Conservation (phyloP, 2,113 vertebrate genomes). For the Neotoma lepida region DNA sequence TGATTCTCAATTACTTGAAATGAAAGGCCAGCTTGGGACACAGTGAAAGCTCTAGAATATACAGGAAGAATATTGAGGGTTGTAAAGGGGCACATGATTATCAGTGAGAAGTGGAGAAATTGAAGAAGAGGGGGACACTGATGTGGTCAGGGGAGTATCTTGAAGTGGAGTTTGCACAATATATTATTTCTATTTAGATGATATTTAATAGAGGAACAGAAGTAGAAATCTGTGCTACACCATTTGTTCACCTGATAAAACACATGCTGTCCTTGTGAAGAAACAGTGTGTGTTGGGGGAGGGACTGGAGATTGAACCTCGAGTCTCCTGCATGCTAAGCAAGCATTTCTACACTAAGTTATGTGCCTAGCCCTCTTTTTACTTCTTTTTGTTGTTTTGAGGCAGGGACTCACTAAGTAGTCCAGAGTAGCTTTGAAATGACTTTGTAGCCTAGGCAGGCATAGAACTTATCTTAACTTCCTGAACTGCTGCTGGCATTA, state of each 20-base stretch:
- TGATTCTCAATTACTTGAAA: conserved; percentile 40
- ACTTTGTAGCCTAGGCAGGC: not conserved
- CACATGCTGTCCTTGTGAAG: not conserved
- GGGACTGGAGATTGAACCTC: not conserved
- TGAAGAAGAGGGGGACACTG: not conserved
- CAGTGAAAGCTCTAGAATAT: not conserved
- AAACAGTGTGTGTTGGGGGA: not conserved
- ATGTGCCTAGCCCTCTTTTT: not conserved
- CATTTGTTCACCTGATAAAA: conserved; percentile 19
- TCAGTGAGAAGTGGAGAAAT: not conserved
- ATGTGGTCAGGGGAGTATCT: not conserved
- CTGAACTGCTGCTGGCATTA: not conserved
- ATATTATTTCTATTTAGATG: not conserved
- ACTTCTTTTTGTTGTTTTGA: not conserved
- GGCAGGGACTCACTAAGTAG: not conserved
- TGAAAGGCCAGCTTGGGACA: not conserved
- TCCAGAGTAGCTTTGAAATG: not conserved
- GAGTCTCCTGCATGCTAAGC: not conserved
- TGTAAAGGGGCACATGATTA: not conserved
- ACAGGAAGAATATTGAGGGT: not conserved
- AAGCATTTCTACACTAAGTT: not conserved
- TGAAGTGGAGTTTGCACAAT: conserved; percentile 6
- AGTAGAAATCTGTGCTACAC: not conserved
- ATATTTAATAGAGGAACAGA: not conserved
- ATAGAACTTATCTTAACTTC: not conserved